Percentiles rank a stretch among this genome's conserved stretches.
These are phyloP conservation scores for Plumapathes pennacea DNA, from an alignment of 92 coral and sea anemone species.

Conservation along the genomic window DNA sequence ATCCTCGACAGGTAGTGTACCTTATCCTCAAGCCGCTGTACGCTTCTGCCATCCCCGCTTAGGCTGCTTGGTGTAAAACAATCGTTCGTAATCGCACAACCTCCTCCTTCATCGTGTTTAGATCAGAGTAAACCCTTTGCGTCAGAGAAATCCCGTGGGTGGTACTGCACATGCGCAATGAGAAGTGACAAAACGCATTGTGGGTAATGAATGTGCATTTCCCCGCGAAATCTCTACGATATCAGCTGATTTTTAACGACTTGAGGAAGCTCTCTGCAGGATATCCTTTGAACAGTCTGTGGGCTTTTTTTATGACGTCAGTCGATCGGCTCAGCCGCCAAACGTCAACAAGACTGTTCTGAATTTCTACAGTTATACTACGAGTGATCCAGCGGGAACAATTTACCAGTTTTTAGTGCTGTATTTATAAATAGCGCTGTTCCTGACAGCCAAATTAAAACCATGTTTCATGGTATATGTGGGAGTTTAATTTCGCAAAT, in stretches of 20 bases:
- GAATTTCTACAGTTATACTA: no score
- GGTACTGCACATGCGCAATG: conserved; percentile 43
- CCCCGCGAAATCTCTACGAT: conserved; percentile 93
- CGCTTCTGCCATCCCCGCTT: conserved; percentile 86
- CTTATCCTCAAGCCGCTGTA: conserved; percentile 76
- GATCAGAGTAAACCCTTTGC: conserved; percentile 99
- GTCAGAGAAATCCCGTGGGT: conserved; percentile 93
- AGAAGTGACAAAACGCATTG: conserved; percentile 28
- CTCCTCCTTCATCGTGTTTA: conserved; percentile 76
- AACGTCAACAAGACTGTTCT: not conserved
- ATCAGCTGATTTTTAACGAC: not conserved
- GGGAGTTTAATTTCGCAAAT: no score
- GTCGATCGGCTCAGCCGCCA: conserved; percentile 3
- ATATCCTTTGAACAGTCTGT: no score
- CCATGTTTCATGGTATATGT: no score
- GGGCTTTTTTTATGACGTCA: conserved; percentile 1
- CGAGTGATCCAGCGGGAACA: no score
- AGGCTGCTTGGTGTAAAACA: conserved; percentile 23
- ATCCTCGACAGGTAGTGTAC: conserved; percentile 39
- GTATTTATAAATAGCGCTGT: no score
- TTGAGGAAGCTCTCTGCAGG: no score
- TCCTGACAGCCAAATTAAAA: no score
- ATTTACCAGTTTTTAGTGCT: no score
- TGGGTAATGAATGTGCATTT: conserved; percentile 70
- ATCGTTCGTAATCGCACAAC: conserved; percentile 65